Conservation (phyloP, 2,113 vertebrate genomes). For the Jacana jacana region DNA sequence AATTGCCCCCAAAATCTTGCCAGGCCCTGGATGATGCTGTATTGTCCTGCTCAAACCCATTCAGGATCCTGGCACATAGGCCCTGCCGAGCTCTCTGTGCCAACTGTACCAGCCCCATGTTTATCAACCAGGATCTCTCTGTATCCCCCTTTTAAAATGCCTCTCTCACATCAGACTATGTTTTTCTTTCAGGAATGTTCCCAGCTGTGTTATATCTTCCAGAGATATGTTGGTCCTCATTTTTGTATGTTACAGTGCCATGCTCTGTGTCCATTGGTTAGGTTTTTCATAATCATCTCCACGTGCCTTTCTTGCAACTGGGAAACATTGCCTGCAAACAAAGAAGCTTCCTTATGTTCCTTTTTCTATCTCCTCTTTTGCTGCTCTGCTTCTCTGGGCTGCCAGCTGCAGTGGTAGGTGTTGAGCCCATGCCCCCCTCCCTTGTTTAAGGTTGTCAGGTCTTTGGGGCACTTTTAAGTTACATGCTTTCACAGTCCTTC, state of each 20-base stretch:
- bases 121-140: neutral
- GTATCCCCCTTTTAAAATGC: neutral
- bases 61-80: neutral
- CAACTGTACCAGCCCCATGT: neutral
- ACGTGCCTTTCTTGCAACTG: neutral
- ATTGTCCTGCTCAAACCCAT: neutral
- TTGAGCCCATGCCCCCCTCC: neutral
- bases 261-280: neutral
- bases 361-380: neutral
- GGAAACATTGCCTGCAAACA: neutral
- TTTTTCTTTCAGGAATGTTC: neutral
- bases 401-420: neutral
- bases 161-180: neutral
- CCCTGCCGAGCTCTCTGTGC: neutral
- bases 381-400: neutral
- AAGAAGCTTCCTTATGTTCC: rapidly evolving
- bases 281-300: neutral
- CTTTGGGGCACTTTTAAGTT: neutral
- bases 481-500: neutral
- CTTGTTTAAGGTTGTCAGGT: neutral
- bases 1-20: neutral
- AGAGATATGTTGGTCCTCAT: neutral
- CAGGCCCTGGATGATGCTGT: neutral
- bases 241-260: neutral
- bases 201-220: neutral